Evolutionary conservation across 30 jellyfish, hydroid and myxozoan species (phyloP), one percentile per base, ranked within the genome.

Genomic region (Hydractinia symbiolongicarpus): DNA sequence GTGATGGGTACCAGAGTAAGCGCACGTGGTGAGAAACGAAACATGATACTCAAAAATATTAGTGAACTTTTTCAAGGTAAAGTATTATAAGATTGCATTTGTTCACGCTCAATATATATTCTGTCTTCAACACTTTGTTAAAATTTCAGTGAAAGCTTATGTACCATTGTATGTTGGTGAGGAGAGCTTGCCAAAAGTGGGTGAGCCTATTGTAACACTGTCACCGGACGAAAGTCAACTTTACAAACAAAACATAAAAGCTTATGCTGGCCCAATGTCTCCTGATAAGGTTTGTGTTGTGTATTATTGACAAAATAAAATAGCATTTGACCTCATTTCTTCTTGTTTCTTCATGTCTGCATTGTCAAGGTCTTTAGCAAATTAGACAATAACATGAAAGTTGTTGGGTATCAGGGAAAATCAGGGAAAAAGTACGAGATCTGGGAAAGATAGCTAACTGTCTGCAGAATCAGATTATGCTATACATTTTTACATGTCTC

Each of bases 231-330:
- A 83, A 54, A 82, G 81, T 5, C 30, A 80, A 15, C 82, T 66
- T 20, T 72, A 88, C 51, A 79, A 67, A 30, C 61, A 82, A 21
- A 50, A 55, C 53, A 85, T 91, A 51, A 79, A 82, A 79, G 98
- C 98, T 2, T 91, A 19, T 86, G 96, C 95, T 73, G 98, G 98
- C 2, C 98, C 98, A 5, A 83, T 86, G 92, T 64, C 89, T 40
- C 95, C 94, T 6, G 82, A 76, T 6, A 79, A 91, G 97, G 97
- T 85, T 66, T 5, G 54, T 13, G 1, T 7, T 4, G 44, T 79
- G 16, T 79, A 7, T 57, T n/a, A 57, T 9, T 57, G 10, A 57
- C 68, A 11, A 11, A 16, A 16, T 58, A 13, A 58, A 58, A 30
- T 30, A 1, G 44, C 44, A 30, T 30, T 0, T 30, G 44, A 30